Percentiles rank a stretch among this genome's conserved stretches.
Evolutionary conservation across 2,797 vertebrate species (phyloP).

Genomic region (Danionella dracula): DNA sequence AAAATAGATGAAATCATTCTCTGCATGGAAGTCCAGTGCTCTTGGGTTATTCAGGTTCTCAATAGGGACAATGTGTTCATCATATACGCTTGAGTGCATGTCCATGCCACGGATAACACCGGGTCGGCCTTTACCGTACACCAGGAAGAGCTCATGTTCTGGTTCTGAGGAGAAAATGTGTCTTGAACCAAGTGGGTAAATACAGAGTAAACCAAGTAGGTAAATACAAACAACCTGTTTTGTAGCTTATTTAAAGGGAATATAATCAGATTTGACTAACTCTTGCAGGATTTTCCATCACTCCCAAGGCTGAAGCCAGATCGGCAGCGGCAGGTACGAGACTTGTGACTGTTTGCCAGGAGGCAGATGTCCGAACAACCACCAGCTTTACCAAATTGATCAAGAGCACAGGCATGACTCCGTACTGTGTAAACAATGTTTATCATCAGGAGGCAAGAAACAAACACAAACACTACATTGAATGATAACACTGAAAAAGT

Average conservation of each 20-base stretch:
- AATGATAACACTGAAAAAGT: too few species aligned
- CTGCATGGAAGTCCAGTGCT: conserved; percentile 90
- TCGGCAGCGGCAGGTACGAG: conserved; percentile 91
- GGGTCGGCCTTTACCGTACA: conserved; percentile 91
- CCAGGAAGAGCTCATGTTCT: conserved; percentile 91
- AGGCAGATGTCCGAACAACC: conserved; percentile 96
- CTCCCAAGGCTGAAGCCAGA: conserved; percentile 95
- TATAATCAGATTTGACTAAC: conserved; percentile 67
- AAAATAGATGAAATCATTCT: conserved; percentile 93
- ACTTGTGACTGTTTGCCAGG: conserved; percentile 93
- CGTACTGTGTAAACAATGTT: conserved; percentile 66
- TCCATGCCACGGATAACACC: conserved; percentile 96
- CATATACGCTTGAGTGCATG: conserved; percentile 58
- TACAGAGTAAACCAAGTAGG: too few species aligned
- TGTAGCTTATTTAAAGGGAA: background rate
- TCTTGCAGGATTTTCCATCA: conserved; percentile 96
- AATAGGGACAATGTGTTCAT: conserved; percentile 98
- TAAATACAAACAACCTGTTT: too few species aligned
- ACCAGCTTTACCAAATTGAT: conserved; percentile 88
- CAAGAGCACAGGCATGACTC: conserved; percentile 88
- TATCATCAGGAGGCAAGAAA: background rate
- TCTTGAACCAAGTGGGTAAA: too few species aligned
- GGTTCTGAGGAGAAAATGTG: conserved; percentile 71
- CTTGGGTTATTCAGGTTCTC: conserved; percentile 98
- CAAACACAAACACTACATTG: background rate